Conservation (phyloP, 2,113 vertebrate genomes). For the Todiramphus saurophagus region DNA sequence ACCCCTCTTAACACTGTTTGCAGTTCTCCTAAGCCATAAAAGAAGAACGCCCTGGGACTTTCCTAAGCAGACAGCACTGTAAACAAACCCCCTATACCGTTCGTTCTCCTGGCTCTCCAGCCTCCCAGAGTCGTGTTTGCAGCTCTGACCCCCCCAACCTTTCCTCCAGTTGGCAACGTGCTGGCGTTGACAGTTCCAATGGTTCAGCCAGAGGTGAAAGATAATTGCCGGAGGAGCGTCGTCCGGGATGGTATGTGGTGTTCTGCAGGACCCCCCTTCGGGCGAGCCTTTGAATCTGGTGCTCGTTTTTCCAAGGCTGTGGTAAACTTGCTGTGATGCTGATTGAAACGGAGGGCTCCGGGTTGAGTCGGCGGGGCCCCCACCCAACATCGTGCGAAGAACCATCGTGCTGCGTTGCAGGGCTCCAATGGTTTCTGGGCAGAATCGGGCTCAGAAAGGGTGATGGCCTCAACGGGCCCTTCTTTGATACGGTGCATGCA, state of each 20-base stretch:
- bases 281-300: slow-evolving; percentile 76
- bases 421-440: not conserved
- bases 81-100: slow-evolving; percentile 43
- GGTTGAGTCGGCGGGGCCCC: slow-evolving; percentile 72
- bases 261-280: slow-evolving; percentile 60
- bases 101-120: slow-evolving; percentile 28
- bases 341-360: slow-evolving; percentile 76
- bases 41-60: not conserved
- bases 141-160: slow-evolving; percentile 72
- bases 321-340: slow-evolving; percentile 77
- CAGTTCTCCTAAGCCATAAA: not conserved
- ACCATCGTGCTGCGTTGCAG: slow-evolving; percentile 21
- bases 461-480: not conserved
- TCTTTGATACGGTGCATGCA: not conserved
- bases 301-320: slow-evolving; percentile 73
- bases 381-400: slow-evolving; percentile 57
- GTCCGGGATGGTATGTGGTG: slow-evolving; percentile 70
- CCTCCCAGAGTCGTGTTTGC: slow-evolving; percentile 14
- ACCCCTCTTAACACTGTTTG: not conserved
- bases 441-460: not conserved
- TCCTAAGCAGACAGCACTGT: slow-evolving; percentile 49
- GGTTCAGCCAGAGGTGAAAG: slow-evolving; percentile 82
- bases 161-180: slow-evolving; percentile 70
- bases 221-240: slow-evolving; percentile 71
- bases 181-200: slow-evolving; percentile 71